Evolutionary conservation across 1,140 invertebrate species (phyloP), one percentile per base, ranked within the genome.

Genomic region (Gryllus bimaculatus): DNA sequence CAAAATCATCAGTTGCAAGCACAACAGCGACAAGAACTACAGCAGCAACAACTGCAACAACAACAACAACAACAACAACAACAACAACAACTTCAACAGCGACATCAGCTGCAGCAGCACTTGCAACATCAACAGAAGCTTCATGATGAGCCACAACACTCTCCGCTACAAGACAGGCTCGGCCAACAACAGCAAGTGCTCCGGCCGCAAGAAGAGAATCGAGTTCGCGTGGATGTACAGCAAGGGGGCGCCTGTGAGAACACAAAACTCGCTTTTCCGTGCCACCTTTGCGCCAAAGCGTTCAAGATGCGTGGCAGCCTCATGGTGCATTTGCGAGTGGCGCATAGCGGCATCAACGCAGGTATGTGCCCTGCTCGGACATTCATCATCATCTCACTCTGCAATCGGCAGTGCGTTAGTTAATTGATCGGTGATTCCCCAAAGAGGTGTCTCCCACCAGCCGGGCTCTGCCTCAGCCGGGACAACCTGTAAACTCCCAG

Each of bases 221-320:
- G 39, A 39, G 48, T 47, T 47, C 75, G 8, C 39, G n/a, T 5
- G 39, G 26, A 76, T 21, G 26, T n/a, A 76, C 39, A 18, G 13
- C 8, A 76, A 76, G 12, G 8, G 76, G 76, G 54, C 54, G 8
- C n/a, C 8, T 8, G 8, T 8, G 48, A n/a, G n/a, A 54, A 76
- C 48, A 81, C 13, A 81, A 54, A 20, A 66, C 48, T n/a, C 78
- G 73, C 73, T 79, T 93, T 92, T 83, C 89, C 91, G 48, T 95
- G 94, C 84, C 91, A 94, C 83, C 85, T 94, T 26, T 95, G 94
- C 83, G 87, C 91, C 1, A 94, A 94, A 84, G 89, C 90, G 75
- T 95, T 94, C 82, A 93, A 93, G 85, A 93, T 93, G 91, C 88
- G 90, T 82, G 93, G 93, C 8, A 94, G 93, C 80, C 83, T 95